Conservation (phyloP, 2,888 invertebrate genomes). For the Minunthozetes semirufus region DNA sequence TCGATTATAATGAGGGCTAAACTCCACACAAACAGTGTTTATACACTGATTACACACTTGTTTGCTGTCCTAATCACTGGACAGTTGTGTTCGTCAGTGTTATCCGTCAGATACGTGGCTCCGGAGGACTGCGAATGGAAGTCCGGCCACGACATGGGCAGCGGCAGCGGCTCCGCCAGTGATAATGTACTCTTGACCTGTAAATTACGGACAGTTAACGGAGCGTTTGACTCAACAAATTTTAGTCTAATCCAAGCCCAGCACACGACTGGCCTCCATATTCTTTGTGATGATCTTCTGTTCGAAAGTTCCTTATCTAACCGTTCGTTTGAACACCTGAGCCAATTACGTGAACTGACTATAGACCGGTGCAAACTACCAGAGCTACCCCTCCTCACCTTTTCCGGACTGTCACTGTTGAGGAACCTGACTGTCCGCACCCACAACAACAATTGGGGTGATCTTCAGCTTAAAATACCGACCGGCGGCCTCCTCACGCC, state of each 20-base stretch:
- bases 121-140: slow-evolving; percentile 36
- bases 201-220: slow-evolving; percentile 48
- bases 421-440: slow-evolving; percentile 42
- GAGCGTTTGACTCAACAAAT: slow-evolving; percentile 79
- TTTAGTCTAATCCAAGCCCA: slow-evolving; percentile 79
- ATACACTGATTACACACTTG: slow-evolving; percentile 4
- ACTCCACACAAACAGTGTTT: background rate
- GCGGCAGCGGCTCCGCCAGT: background rate
- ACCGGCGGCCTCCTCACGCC: slow-evolving; percentile 40
- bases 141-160: background rate
- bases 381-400: slow-evolving; percentile 61
- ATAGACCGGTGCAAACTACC: slow-evolving; percentile 73
- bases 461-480: slow-evolving; percentile 39
- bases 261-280: slow-evolving; percentile 69
- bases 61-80: background rate
- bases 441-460: slow-evolving; percentile 43
- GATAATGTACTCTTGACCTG: slow-evolving; percentile 40
- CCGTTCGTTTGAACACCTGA: slow-evolving; percentile 50
- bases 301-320: slow-evolving; percentile 43
- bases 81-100: background rate
- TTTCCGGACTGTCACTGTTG: slow-evolving; percentile 41
- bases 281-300: slow-evolving; percentile 56
- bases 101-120: slow-evolving; percentile 35
- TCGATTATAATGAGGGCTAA: background rate
- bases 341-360: slow-evolving; percentile 65